Evolutionary conservation across 2,113 vertebrate genomes (phyloP).

Genomic region (Salvelinus sp.): DNA sequence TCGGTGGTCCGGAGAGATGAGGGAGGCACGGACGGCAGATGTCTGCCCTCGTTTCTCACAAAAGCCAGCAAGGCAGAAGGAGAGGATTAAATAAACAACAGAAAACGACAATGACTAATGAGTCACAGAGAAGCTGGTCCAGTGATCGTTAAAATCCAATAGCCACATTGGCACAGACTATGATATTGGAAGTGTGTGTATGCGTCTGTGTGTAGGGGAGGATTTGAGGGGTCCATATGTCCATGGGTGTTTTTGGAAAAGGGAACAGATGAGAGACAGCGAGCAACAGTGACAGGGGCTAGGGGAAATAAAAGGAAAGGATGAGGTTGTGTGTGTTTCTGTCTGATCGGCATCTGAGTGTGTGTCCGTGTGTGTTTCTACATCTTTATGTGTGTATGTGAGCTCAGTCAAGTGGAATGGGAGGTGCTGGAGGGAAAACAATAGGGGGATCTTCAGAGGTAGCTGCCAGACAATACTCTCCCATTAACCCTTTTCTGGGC

Average conservation of each 20-base stretch:
- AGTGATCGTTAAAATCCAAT: constrained; percentile 67
- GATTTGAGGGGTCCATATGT: constrained; percentile 71
- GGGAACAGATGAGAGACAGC: constrained; percentile 66
- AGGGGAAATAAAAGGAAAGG: constrained; percentile 20
- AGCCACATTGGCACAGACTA: constrained; percentile 57
- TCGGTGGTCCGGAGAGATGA: constrained; percentile 70
- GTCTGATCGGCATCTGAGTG: constrained; percentile 29
- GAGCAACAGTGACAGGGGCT: constrained; percentile 44
- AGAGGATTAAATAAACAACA: constrained; percentile 65
- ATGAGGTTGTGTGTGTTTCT: not conserved
- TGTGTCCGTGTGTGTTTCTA: not conserved
- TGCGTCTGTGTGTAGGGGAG: constrained; percentile 32
- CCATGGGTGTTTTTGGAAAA: constrained; percentile 58
- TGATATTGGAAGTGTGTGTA: constrained; percentile 26
- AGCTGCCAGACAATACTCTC: constrained; percentile 53
- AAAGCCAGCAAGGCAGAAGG: constrained; percentile 58
- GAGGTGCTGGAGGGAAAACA: constrained; percentile 65
- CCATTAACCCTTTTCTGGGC: constrained; percentile 70
- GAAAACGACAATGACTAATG: constrained; percentile 57
- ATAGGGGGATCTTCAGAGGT: constrained; percentile 69
- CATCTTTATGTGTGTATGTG: constrained; percentile 13
- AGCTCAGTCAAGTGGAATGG: constrained; percentile 72
- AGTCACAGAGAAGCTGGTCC: constrained; percentile 62
- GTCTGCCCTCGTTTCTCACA: constrained; percentile 70
- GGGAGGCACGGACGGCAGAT: constrained; percentile 73